These are phyloP conservation scores for Picus viridis DNA, from an alignment of 2,797 vertebrate genomes.

Conservation along the genomic window DNA sequence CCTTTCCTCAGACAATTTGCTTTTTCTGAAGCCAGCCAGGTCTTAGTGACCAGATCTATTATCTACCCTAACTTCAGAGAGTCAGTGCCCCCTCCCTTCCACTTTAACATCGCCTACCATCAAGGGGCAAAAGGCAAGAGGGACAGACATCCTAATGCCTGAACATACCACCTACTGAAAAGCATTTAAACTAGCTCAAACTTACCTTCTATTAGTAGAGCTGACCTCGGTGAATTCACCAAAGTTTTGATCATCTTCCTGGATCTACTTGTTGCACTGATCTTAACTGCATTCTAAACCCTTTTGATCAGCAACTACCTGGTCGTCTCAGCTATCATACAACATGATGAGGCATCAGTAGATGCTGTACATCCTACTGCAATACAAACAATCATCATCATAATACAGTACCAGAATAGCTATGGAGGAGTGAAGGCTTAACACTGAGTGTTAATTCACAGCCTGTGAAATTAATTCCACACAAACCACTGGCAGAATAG, in stretches of 20 bases:
- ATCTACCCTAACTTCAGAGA: rapidly evolving
- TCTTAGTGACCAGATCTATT: neutral
- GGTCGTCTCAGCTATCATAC: neutral
- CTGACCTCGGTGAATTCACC: neutral
- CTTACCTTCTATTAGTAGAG: neutral
- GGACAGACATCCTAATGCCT: neutral
- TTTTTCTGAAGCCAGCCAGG: neutral
- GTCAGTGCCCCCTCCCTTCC: neutral
- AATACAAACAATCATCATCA: neutral
- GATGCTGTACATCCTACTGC: neutral
- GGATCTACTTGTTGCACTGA: neutral
- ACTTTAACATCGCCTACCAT: neutral
- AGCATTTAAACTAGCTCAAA: neutral
- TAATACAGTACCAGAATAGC: neutral
- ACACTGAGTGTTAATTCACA: neutral
- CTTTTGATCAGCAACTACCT: neutral
- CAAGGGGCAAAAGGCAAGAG: neutral
- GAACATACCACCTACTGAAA: neutral
- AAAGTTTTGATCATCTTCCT: neutral
- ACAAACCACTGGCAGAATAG: neutral
- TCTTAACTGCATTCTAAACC: neutral
- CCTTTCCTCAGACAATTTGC: neutral
- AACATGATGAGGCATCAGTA: neutral
- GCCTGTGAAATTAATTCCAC: neutral
- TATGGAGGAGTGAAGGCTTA: neutral